Percentiles rank a stretch among this genome's conserved stretches.
Conservation (phyloP, 2,797 vertebrate species). For the Monodelphis domestica region DNA sequence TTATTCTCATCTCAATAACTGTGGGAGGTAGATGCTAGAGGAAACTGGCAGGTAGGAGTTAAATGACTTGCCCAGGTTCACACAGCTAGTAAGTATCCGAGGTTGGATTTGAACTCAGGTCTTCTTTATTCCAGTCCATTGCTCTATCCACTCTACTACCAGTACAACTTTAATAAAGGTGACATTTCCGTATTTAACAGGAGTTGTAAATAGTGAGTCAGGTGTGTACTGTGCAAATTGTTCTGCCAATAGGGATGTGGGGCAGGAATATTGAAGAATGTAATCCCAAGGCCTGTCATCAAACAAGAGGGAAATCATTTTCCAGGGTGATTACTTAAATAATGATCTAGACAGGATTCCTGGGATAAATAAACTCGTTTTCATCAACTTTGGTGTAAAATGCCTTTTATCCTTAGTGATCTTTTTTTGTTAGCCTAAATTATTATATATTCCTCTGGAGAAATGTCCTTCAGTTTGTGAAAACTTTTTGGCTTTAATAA, state of each 20-base stretch:
- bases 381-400: not conserved
- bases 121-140: no score
- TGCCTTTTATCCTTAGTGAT: constrained; percentile 10
- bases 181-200: no score
- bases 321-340: not conserved
- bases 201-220: not conserved
- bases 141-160: no score
- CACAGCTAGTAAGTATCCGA: no score
- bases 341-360: not conserved
- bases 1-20: no score
- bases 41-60: no score
- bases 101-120: no score
- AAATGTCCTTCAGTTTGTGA: constrained; percentile 19
- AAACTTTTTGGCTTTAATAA: constrained; percentile 7
- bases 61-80: no score
- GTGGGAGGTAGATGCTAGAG: no score
- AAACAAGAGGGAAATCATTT: not conserved
- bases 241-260: not conserved
- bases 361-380: not conserved
- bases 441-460: constrained; percentile 18
- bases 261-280: not conserved
- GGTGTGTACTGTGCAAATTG: not conserved
- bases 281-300: not conserved
- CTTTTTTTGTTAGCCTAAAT: constrained; percentile 10
- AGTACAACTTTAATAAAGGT: no score